These are phyloP conservation scores for Saccopteryx bilineata DNA, from an alignment of 2,113 vertebrate genomes.

Conservation along the genomic window DNA sequence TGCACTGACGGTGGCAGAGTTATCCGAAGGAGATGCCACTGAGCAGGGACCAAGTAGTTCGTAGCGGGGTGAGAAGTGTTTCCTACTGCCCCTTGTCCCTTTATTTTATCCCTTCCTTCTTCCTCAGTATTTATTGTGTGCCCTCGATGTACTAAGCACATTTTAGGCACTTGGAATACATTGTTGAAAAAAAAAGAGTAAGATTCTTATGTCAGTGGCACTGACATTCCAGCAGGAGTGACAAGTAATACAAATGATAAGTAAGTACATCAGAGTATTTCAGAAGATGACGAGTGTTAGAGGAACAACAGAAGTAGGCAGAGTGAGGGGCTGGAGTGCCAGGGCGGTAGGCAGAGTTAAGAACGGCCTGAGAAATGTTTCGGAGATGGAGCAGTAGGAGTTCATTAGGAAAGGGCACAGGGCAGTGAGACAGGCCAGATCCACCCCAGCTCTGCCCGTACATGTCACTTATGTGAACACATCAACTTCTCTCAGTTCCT, in stretches of 20 bases:
- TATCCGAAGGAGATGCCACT: neutral
- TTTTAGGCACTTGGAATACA: neutral
- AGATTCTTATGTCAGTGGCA: neutral
- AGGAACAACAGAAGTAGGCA: too few species aligned
- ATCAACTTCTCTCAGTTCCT: neutral
- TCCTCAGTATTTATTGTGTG: neutral
- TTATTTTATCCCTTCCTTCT: neutral
- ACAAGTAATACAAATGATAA: neutral
- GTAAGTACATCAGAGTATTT: neutral
- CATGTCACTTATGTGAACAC: fast-evolving
- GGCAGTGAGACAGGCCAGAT: fast-evolving
- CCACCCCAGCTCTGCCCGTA: fast-evolving
- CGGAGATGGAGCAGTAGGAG: neutral
- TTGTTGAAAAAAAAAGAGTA: neutral
- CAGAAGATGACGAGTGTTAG: neutral
- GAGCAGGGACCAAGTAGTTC: neutral
- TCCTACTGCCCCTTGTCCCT: neutral
- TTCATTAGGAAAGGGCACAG: fast-evolving
- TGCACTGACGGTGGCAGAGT: too few species aligned
- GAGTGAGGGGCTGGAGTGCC: neutral
- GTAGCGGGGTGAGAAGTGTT: neutral
- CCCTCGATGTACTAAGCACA: neutral
- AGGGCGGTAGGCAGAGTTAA: neutral
- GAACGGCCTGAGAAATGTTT: neutral
- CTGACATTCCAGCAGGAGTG: neutral